These are phyloP conservation scores for Notamacropus eugenii DNA, from an alignment of 2,797 vertebrate species.

Conservation along the genomic window DNA sequence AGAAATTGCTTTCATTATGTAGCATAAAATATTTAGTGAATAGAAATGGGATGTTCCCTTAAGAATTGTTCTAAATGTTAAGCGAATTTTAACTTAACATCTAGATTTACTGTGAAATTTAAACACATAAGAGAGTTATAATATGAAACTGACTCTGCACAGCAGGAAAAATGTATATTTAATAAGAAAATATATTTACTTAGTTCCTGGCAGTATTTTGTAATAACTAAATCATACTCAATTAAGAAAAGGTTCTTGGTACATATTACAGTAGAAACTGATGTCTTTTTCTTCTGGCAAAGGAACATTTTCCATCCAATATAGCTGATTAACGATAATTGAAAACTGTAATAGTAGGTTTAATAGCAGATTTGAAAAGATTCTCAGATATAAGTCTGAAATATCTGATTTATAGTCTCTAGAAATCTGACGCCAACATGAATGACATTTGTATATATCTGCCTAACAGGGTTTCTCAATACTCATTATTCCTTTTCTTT, in stretches of 20 bases:
- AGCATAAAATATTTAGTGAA: slow-evolving; percentile 66
- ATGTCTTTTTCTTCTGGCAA: background rate
- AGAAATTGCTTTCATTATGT: slow-evolving; percentile 51
- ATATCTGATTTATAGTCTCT: background rate
- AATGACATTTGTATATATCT: background rate
- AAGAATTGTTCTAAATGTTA: slow-evolving; percentile 49
- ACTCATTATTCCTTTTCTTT: background rate
- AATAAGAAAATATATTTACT: background rate
- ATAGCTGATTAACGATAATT: background rate
- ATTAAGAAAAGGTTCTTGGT: background rate
- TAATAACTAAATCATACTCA: background rate
- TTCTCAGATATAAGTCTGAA: background rate
- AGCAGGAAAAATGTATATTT: background rate
- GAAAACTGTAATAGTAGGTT: background rate
- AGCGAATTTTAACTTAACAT: background rate
- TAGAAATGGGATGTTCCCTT: background rate
- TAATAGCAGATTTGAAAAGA: background rate
- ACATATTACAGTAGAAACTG: background rate
- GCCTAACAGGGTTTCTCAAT: background rate
- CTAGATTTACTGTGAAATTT: slow-evolving; percentile 6
- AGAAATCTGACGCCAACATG: background rate
- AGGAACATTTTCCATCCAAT: background rate
- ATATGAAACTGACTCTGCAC: background rate
- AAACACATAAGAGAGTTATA: background rate
- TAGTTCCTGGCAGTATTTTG: background rate